Conservation (phyloP, 2,888 invertebrate genomes). For the Therioaphis trifolii region DNA sequence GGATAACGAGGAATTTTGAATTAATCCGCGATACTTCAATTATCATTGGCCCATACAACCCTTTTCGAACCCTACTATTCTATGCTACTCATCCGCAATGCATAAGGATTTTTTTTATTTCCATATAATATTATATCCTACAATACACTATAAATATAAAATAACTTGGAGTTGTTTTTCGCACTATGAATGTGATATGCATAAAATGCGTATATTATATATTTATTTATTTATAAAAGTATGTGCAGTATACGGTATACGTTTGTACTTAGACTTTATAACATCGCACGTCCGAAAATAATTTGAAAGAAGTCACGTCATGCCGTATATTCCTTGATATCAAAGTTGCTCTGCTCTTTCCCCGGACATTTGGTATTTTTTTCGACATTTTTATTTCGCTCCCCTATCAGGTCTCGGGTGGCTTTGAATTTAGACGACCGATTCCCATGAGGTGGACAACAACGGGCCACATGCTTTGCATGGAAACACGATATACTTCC, state of each 20-base stretch:
- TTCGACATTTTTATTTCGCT: slow-evolving; percentile 59
- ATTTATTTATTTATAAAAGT: too few species aligned
- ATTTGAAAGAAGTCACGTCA: neutral
- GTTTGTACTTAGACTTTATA: neutral
- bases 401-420: slow-evolving; percentile 43
- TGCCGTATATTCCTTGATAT: neutral
- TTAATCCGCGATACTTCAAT: slow-evolving; percentile 62
- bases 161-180: neutral
- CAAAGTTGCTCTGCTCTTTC: slow-evolving; percentile 11
- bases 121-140: neutral
- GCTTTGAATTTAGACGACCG: slow-evolving; percentile 50
- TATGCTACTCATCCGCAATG: slow-evolving; percentile 21
- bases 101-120: slow-evolving; percentile 42
- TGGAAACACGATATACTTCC: slow-evolving; percentile 62
- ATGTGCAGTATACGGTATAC: neutral
- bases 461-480: slow-evolving; percentile 62
- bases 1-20: slow-evolving; percentile 61
- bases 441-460: slow-evolving; percentile 63
- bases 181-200: too few species aligned
- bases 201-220: too few species aligned
- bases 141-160: too few species aligned
- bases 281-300: neutral
- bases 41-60: slow-evolving; percentile 63
- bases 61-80: slow-evolving; percentile 52
- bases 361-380: slow-evolving; percentile 41